Evolutionary conservation across 1,140 invertebrate species (phyloP), one percentile per base, ranked within the genome.

Genomic region (Mylabris phalerata): DNA sequence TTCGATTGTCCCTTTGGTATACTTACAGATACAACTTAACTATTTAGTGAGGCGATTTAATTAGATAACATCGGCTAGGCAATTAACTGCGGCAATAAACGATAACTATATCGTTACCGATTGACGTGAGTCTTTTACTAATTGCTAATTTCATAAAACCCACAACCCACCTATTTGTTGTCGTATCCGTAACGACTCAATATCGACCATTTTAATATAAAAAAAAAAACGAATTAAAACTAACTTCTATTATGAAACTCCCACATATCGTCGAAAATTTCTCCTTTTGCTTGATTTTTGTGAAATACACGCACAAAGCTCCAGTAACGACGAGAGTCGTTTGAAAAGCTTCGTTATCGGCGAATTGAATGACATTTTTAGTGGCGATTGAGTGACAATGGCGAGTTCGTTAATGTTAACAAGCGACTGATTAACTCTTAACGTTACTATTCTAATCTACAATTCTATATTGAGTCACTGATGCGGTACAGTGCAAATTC

Each of bases 381-480:
- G 65, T 67, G 56, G 47, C 62, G 55, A 38, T 42, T 41, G 48
- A 55, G 65, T 61, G 65, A 67, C 65, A 67, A 67, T 67, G 55
- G 59, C 45, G 50, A 51, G 51, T 67, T 67, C 65, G 65, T 67
- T 67, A 67, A 67, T 67, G 65, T 65, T 67, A 67, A 67, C 65
- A 67, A 67, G 65, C 60, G 59, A 55, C 61, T 67, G 63, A 67
- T 67, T 67, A 65, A 65, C 65, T 67, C 55, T 55, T 57, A 50
- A 50, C 58, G 50, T 56, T 61, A 46, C 51, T 45, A 47, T 49
- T 24, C 55, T 42, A 32, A 32, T 32, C 0, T 4, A 32, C 32
- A 32, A 32, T 32, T 32, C 32, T 32, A 4, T 32, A 32, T 32
- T 42, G 48, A 47, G 11, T 13, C 59, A 38, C 49, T 45, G 45